These are phyloP conservation scores for Leptinotarsa lineolata DNA, from an alignment of 1,140 invertebrate genomes.

Conservation along the genomic window DNA sequence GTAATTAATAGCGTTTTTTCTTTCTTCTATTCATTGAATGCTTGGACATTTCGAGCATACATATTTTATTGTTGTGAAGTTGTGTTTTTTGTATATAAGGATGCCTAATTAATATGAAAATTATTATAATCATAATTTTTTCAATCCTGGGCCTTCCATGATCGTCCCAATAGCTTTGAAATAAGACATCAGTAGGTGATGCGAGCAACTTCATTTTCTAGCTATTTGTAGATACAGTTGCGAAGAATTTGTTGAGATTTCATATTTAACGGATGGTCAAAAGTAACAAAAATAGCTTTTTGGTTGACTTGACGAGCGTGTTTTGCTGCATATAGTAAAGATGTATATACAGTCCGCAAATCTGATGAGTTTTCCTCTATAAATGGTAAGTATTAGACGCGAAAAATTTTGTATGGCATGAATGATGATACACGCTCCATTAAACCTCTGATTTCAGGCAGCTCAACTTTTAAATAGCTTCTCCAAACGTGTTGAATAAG, in stretches of 20 bases:
- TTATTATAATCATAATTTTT: constrained; percentile 45
- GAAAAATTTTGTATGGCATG: not conserved
- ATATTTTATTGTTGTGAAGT: too few species aligned
- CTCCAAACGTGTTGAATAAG: constrained; percentile 25
- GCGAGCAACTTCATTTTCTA: constrained; percentile 35
- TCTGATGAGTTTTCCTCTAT: not conserved
- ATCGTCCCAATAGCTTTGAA: constrained; percentile 35
- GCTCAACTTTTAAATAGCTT: too few species aligned
- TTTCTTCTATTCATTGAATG: too few species aligned
- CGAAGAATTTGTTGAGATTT: constrained; percentile 40
- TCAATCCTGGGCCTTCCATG: constrained; percentile 38
- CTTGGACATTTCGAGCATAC: too few species aligned
- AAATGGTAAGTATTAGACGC: not conserved
- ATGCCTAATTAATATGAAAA: too few species aligned
- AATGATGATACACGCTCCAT: not conserved
- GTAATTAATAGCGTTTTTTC: too few species aligned
- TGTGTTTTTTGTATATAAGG: too few species aligned
- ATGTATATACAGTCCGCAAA: not conserved
- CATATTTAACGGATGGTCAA: constrained; percentile 30
- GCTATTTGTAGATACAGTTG: too few species aligned
- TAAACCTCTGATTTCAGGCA: not conserved
- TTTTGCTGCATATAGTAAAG: not conserved
- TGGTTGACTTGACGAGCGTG: not conserved
- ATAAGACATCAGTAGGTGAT: constrained; percentile 50
- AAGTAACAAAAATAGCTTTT: constrained; percentile 47